phyloP scores from a whole-genome alignment of 2,113 vertebrate species.

The Rhinoderma darwinii region DNA sequence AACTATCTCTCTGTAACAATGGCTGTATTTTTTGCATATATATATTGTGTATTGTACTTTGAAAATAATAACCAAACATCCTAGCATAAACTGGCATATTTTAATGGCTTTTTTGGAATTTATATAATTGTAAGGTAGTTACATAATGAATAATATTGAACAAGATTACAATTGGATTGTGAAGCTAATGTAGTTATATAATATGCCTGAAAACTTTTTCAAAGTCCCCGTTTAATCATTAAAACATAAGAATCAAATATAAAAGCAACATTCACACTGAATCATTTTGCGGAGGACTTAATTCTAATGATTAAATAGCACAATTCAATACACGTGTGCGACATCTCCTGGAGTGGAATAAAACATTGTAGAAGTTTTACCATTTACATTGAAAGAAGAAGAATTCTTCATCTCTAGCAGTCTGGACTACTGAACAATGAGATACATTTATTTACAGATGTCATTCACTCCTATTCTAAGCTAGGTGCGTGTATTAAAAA shows the following conservation, averaged over 20 bases:
- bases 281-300: background rate
- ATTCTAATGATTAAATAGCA: background rate
- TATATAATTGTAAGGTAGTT: background rate
- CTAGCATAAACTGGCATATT: no score
- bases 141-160: background rate
- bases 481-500: background rate
- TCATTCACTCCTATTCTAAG: slow-evolving; percentile 23
- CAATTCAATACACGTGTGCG: background rate
- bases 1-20: no score
- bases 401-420: background rate
- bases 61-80: no score
- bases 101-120: no score
- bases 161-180: background rate
- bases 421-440: slow-evolving; percentile 30
- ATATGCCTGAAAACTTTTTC: background rate
- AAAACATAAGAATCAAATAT: background rate
- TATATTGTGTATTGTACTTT: no score
- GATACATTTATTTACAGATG: slow-evolving; percentile 35
- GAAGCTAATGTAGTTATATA: background rate
- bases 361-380: background rate
- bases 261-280: background rate
- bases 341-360: background rate
- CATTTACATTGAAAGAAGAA: background rate
- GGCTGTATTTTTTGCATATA: no score
- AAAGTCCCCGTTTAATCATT: background rate